Percentiles rank a stretch among this genome's conserved stretches.
These are phyloP conservation scores for Linurgus olivaceus DNA, from an alignment of 2,797 vertebrate species.

Conservation along the genomic window DNA sequence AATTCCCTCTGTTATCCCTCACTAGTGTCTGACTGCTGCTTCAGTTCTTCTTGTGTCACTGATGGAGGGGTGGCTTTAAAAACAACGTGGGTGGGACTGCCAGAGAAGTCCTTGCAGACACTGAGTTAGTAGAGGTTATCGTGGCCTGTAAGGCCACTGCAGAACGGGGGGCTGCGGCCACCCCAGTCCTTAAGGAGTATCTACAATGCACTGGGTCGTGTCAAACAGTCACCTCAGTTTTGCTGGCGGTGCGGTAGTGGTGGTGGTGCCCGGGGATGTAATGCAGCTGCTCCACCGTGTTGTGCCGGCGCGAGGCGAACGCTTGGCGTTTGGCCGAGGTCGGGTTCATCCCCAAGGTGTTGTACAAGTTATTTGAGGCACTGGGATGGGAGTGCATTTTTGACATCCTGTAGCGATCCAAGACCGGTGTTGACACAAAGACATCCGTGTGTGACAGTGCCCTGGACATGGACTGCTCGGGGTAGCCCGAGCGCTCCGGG, in stretches of 20 bases:
- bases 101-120: conserved; percentile 66
- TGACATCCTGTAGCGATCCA: conserved; percentile 99
- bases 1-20: neutral
- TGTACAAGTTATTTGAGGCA: conserved; percentile 94
- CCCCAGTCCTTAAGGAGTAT: conserved; percentile 69
- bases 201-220: conserved; percentile 59
- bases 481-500: conserved; percentile 89
- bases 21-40: neutral
- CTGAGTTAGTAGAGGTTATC: conserved; percentile 68
- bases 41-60: conserved; percentile 1
- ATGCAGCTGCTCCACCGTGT: conserved; percentile 97
- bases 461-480: conserved; percentile 90
- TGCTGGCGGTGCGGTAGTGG: conserved; percentile 97
- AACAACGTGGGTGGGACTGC: conserved; percentile 38
- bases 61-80: conserved; percentile 42
- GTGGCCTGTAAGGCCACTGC: conserved; percentile 77
- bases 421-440: conserved; percentile 93
- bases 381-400: conserved; percentile 99
- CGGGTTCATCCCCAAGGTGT: conserved; percentile 91
- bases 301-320: conserved; percentile 95
- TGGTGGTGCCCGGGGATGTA: conserved; percentile 93
- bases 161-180: conserved; percentile 68
- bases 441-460: conserved; percentile 97
- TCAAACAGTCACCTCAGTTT: conserved; percentile 99
- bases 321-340: conserved; percentile 93